phyloP scores from a whole-genome alignment of 2,888 invertebrate species.

The Acanthosepion lycidas region DNA sequence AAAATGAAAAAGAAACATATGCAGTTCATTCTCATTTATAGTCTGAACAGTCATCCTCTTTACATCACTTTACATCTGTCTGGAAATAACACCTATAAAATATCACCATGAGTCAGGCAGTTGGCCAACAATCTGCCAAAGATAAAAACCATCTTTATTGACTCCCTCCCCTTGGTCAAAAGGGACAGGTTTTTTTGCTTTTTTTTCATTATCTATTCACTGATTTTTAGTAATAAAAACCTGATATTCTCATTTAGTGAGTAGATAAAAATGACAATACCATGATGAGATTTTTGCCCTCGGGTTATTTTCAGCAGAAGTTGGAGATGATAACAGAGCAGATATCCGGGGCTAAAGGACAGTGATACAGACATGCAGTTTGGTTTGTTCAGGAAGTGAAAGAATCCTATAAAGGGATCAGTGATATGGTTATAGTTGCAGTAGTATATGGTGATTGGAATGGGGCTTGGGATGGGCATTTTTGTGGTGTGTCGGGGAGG shows the following conservation, averaged over 20 bases:
- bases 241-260: background rate
- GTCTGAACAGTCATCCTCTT: background rate
- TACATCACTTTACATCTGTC: background rate
- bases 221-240: constrained; percentile 21
- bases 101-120: constrained; percentile 20
- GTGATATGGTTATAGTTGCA: background rate
- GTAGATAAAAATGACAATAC: constrained; percentile 21
- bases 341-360: background rate
- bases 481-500: background rate
- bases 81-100: background rate
- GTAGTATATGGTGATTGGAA: background rate
- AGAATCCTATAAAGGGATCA: background rate
- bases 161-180: background rate
- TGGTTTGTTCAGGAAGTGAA: background rate
- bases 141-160: constrained; percentile 15
- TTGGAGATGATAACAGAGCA: background rate
- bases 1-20: background rate
- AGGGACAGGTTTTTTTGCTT: background rate
- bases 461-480: background rate
- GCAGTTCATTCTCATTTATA: background rate
- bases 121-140: background rate
- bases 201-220: background rate
- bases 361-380: background rate
- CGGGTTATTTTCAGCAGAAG: background rate
- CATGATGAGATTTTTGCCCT: background rate